Evolutionary conservation across 30 jellyfish, hydroid and myxozoan genomes (phyloP), one percentile per base, ranked within the genome.

Genomic region (Hydractinia symbiolongicarpus): DNA sequence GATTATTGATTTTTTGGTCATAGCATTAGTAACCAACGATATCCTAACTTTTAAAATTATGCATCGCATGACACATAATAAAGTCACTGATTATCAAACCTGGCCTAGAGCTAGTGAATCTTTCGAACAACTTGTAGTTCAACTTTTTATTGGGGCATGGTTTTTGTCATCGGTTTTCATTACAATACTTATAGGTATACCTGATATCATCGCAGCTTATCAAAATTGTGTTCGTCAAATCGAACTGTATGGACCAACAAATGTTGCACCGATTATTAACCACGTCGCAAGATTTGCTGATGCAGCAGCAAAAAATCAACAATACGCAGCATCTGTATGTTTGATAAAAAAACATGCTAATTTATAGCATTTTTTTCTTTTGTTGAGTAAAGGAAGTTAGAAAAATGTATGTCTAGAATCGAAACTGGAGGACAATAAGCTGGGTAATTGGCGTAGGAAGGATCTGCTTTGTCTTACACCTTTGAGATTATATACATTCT

Each of bases 201-300:
- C 77, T 53, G 96, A 95, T 20, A 80, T 90, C 17, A 55, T 90
- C 15, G 97, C 94, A 21, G 90, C 97, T 13, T 90, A 90, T 74
- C 96, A 90, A 67, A 61, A 61, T 58, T 84, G 91, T 10, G 30
- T 90, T 69, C 89, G 94, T n/a, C 57, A 79, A 4, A 88, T 90
- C 10, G 81, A 62, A 67, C 67, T 90, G 60, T 86, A 86, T 77
- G 97, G 97, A 5, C 97, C 97, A 40, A 90, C 97, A 19, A 77
- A 85, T 79, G 86, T 90, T 76, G 93, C 97, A 17, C 96, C 97
- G 62, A 94, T 90, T 5, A 86, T 90, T 50, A 78, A 83, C n/a
- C 97, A 90, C 67, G 94, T 90, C 15, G 72, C 85, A 55, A 70
- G 88, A 69, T 86, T 90, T 61, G 94, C 96, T 5, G 50, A 76